Percentiles rank a stretch among this genome's conserved stretches.
Evolutionary conservation across 2,888 invertebrate species (phyloP).

Genomic region (Chaetogeoica ovagalla): DNA sequence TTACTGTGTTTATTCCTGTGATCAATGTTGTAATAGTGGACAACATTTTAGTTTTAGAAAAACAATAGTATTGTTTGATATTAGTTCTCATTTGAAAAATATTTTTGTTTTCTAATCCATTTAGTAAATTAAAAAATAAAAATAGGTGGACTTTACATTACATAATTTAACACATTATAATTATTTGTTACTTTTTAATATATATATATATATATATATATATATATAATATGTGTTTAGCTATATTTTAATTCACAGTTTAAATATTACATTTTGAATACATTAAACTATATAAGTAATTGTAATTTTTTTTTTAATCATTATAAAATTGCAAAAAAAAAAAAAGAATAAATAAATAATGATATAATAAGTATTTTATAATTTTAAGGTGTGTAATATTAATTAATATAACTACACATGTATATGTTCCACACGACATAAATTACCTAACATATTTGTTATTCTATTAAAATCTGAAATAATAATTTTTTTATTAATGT

Average conservation of each 20-base stretch:
- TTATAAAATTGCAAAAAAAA: not conserved
- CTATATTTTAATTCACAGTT: not conserved
- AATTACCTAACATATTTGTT: conserved; percentile 2
- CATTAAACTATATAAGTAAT: not conserved
- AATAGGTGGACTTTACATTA: conserved; percentile 23
- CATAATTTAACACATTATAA: conserved; percentile 19
- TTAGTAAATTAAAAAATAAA: conserved; percentile 29
- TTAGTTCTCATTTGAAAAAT: conserved; percentile 37
- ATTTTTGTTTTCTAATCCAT: conserved; percentile 19
- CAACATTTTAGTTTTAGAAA: conserved; percentile 45
- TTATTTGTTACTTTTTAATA: conserved; percentile 19
- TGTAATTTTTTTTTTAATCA: not conserved
- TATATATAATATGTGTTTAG: not conserved
- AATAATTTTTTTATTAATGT: conserved; percentile 2
- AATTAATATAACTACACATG: not conserved
- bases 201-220: conserved; percentile 11
- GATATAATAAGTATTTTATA: not conserved
- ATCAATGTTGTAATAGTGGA: conserved; percentile 45
- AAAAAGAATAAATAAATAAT: not conserved
- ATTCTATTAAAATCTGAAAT: not conserved
- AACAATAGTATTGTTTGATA: conserved; percentile 30
- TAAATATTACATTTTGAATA: conserved; percentile 6
- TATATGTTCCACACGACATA: conserved; percentile 15
- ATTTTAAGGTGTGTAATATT: conserved; percentile 1
- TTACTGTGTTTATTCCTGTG: conserved; percentile 38